Conservation (phyloP, 2,888 invertebrate genomes). For the Ryuthela nishihirai region DNA sequence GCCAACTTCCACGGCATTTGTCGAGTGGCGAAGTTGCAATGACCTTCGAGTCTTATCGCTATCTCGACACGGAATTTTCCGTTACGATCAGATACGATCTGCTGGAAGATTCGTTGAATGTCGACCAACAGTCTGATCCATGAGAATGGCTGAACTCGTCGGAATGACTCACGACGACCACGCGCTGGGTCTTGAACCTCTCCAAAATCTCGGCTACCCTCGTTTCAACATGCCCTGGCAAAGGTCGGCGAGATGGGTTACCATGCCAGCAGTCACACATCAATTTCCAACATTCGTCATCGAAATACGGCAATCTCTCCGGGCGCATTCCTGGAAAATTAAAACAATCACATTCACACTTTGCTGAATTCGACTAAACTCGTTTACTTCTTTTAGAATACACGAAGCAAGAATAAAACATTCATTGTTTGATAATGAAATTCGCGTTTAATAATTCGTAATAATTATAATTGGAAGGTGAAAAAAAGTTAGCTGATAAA, state of each 20-base stretch:
- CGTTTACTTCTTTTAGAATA: no score
- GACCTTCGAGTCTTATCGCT: no score
- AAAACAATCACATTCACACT: no score
- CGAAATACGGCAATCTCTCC: constrained; percentile 68
- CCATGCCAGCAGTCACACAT: constrained; percentile 80
- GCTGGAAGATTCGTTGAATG: constrained; percentile 15
- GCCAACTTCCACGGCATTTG: no score
- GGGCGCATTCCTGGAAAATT: constrained; percentile 66
- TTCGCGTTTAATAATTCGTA: no score
- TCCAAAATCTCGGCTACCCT: constrained; percentile 59
- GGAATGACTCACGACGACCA: constrained; percentile 22
- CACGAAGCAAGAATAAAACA: no score
- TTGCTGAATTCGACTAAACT: no score
- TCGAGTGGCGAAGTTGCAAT: no score
- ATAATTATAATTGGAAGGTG: no score
- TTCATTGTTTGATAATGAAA: no score
- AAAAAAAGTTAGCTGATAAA: no score
- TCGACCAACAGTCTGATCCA: constrained; percentile 35
- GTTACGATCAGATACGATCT: constrained; percentile 27
- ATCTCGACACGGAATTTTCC: not conserved
- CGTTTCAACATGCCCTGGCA: constrained; percentile 73
- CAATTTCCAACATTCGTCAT: constrained; percentile 72
- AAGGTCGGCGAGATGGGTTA: constrained; percentile 63
- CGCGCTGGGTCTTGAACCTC: constrained; percentile 26
- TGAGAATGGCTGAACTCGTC: constrained; percentile 30